phyloP scores from a whole-genome alignment of 35 echinoderm and acorn worm genomes.

The Patiria miniata region DNA sequence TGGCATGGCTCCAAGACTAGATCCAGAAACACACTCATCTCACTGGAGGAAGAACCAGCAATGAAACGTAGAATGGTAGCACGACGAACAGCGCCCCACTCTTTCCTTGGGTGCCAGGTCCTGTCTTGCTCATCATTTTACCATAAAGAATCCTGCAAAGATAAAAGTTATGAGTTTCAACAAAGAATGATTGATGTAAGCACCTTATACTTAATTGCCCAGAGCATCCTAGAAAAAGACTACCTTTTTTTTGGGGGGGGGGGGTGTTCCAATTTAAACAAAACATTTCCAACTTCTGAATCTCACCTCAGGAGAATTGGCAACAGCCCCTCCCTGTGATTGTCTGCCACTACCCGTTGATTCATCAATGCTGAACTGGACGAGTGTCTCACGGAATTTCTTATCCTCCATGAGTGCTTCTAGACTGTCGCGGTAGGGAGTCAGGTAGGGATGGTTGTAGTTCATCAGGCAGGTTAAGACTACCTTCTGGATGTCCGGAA shows the following conservation, averaged over 20 bases:
- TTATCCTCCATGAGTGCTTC: conserved; percentile 79
- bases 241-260: too few relatives aligned
- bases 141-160: conserved; percentile 89
- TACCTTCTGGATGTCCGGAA: conserved; percentile 72
- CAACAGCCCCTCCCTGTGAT: conserved; percentile 84
- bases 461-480: conserved; percentile 79
- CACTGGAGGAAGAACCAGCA: conserved; percentile 58
- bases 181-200: too few relatives aligned
- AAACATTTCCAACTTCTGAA: neutral
- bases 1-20: conserved; percentile 77
- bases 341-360: conserved; percentile 66
- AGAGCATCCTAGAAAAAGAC: too few relatives aligned
- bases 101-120: conserved; percentile 80
- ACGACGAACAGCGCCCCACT: conserved; percentile 53
- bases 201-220: too few relatives aligned
- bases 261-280: too few relatives aligned
- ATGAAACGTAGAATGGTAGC: conserved; percentile 87
- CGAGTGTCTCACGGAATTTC: conserved; percentile 72
- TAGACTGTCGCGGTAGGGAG: conserved; percentile 81
- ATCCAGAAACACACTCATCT: conserved; percentile 90
- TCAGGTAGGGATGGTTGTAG: conserved; percentile 87
- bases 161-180: too few relatives aligned
- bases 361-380: conserved; percentile 86
- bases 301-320: conserved; percentile 83
- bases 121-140: conserved; percentile 90